Evolutionary conservation across 2,113 vertebrate species (phyloP).

Genomic region (Glaucidium brasilianum): DNA sequence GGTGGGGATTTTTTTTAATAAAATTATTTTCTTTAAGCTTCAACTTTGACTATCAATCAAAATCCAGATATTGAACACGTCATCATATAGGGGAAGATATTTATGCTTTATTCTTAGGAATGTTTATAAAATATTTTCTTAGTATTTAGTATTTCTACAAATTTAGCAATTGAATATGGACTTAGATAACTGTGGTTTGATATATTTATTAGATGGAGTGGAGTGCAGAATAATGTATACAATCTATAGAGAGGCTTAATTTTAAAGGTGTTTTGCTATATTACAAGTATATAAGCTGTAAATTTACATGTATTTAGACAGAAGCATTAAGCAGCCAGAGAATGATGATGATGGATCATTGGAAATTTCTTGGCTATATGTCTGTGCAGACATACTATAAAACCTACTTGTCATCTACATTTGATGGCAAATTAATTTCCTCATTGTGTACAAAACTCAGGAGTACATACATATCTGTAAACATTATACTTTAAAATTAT

Average conservation of each 20-base stretch:
- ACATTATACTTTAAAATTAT: background rate
- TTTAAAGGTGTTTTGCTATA: background rate
- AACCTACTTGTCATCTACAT: background rate
- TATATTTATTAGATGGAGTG: background rate
- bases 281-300: background rate
- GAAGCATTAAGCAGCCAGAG: background rate
- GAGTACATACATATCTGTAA: background rate
- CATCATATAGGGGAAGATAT: background rate
- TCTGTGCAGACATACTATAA: background rate
- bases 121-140: background rate
- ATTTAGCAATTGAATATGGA: background rate
- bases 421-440: background rate
- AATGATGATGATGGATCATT: background rate
- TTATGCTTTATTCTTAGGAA: background rate
- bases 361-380: background rate
- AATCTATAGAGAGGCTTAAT: background rate
- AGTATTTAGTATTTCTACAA: background rate
- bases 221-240: background rate
- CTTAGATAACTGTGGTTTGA: background rate
- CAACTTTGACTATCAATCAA: background rate
- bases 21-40: constrained; percentile 26
- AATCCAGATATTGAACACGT: background rate
- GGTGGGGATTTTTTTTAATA: background rate
- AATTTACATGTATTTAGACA: background rate
- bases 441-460: background rate